Evolutionary conservation across 2,888 invertebrate species (phyloP).

Genomic region (Morpho helenor): DNA sequence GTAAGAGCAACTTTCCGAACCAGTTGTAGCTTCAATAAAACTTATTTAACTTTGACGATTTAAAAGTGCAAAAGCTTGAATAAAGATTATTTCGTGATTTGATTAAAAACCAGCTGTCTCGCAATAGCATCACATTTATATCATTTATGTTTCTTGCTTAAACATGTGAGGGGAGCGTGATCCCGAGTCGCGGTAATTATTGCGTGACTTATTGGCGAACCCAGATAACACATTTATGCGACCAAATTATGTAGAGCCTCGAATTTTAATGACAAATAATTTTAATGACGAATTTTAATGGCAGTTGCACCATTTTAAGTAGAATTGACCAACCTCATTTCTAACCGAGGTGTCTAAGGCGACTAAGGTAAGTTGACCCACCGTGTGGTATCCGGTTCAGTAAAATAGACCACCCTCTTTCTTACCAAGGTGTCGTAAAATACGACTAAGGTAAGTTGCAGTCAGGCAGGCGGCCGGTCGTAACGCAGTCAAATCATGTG

Average conservation of each 20-base stretch:
- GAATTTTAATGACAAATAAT: background rate
- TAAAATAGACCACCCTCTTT: too few species aligned
- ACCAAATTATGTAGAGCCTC: constrained; percentile 45
- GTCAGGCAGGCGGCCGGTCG: too few species aligned
- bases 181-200: constrained; percentile 71
- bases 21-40: background rate
- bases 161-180: constrained; percentile 67
- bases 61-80: constrained; percentile 16
- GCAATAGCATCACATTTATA: constrained; percentile 50
- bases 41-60: background rate
- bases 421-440: too few species aligned
- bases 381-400: too few species aligned
- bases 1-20: too few species aligned
- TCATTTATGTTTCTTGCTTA: constrained; percentile 64
- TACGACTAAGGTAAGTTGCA: too few species aligned
- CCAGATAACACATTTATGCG: constrained; percentile 68
- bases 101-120: constrained; percentile 36
- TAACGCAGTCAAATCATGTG: too few species aligned
- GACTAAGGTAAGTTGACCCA: too few species aligned
- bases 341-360: too few species aligned
- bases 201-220: constrained; percentile 75
- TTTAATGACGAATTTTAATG: background rate
- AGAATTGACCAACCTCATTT: too few species aligned
- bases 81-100: too few species aligned
- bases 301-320: background rate